Base-by-base conservation (phyloP, 1,140 invertebrate species). In the Camponotus pennsylvanicus region DNA sequence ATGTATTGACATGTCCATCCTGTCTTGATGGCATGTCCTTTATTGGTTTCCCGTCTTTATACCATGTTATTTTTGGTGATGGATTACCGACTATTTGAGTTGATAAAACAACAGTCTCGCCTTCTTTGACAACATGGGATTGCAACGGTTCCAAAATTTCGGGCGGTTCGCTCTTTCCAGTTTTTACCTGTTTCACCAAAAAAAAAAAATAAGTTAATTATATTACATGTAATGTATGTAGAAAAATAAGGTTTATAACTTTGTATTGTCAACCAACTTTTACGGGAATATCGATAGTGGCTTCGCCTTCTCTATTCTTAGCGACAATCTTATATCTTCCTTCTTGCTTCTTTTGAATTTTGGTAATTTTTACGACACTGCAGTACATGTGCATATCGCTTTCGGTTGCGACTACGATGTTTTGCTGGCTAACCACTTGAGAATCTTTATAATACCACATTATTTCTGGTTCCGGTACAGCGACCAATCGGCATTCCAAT, bases 311-410 rank as follows among this genome's bases (percentile, higher is more conserved):
- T 88, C 97, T 96, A 93, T 99, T 99, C 73, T 97, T 97, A 6
- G 98, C 98, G 45, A 97, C 95, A 6, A 99, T 97, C 91, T 98
- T 98, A 93, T 99, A 99, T 15, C 96, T 96, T 34, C 98, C 99
- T 95, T 98, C 98, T 94, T 99, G 98, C 57, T 94, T 95, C 88
- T 97, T 97, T 85, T 96, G 96, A 0, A 98, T 97, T 91, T 98
- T 97, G 37, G 96, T 97, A 77, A 99, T 98, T 92, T 97, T 97
- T 8, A 99, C 94, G 18, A 97, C 96, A 88, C 97, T 98, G 77
- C 96, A 97, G 91, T 98, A 99, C 97, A 98, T 98, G 90, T 99
- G 98, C 96, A 98, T 98, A 90, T 99, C 98, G 11, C 97, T 98
- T 93, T 97, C 97, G 0, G 97, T 97, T 1, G 96, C 96, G 49